Conservation (phyloP, 2,113 vertebrate genomes). For the Cygnus atratus region DNA sequence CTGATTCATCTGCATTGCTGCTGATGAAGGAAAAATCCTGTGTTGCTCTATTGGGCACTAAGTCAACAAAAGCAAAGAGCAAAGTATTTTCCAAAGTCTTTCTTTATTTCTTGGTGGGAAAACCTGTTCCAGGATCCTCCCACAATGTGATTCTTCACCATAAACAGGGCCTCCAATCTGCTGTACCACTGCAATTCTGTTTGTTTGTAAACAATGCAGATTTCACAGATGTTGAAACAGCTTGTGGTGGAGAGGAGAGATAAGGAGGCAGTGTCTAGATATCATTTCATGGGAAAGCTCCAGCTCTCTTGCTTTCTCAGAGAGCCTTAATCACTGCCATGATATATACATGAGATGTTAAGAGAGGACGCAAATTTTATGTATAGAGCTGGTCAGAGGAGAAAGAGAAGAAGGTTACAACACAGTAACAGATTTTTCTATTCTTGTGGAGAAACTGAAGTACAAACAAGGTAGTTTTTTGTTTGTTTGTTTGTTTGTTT, state of each 20-base stretch:
- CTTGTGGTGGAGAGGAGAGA: neutral
- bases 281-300: neutral
- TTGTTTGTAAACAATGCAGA: neutral
- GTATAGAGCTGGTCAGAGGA: neutral
- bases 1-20: fast-evolving
- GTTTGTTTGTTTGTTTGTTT: too few species aligned
- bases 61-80: neutral
- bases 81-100: neutral
- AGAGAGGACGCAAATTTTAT: neutral
- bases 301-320: neutral
- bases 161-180: neutral
- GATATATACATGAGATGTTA: neutral
- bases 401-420: neutral
- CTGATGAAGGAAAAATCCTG: neutral
- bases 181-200: neutral
- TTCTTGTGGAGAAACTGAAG: neutral
- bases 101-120: neutral
- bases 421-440: neutral
- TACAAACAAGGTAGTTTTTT: neutral
- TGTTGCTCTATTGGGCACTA: fast-evolving
- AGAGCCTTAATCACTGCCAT: neutral
- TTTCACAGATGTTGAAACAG: neutral
- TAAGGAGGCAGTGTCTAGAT: neutral
- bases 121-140: neutral
- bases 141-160: neutral